A percentile compares a stretch with the other conserved stretches of the same genome.
These are phyloP conservation scores for Heliconius erato DNA, from an alignment of 2,888 invertebrate genomes.

Conservation along the genomic window DNA sequence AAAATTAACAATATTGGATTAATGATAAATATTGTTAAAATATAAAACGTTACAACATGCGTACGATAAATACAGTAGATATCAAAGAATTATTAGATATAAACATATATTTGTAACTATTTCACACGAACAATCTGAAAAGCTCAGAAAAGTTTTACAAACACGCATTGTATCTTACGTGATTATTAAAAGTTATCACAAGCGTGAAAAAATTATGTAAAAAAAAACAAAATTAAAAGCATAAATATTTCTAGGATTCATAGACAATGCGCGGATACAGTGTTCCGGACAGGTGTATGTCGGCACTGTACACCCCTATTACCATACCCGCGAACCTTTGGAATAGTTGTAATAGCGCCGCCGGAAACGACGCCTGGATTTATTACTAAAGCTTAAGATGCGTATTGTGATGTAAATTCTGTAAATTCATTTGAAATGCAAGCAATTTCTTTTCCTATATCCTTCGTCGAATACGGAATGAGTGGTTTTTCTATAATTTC, in stretches of 20 bases:
- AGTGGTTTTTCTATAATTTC: conserved; percentile 50
- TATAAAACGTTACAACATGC: too few species aligned
- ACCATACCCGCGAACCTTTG: conserved; percentile 59
- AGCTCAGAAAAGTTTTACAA: not conserved
- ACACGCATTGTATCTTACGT: not conserved
- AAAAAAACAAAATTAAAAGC: conserved; percentile 44
- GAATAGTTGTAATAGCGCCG: conserved; percentile 53
- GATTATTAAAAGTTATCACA: conserved; percentile 22
- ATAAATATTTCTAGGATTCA: conserved; percentile 59
- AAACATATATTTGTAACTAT: not conserved
- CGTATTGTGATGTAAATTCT: conserved; percentile 56
- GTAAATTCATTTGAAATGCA: conserved; percentile 53
- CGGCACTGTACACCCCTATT: conserved; percentile 59
- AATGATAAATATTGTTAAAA: too few species aligned
- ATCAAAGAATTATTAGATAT: too few species aligned
- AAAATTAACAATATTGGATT: too few species aligned
- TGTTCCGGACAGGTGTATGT: conserved; percentile 80
- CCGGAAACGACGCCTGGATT: conserved; percentile 61
- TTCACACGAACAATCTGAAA: not conserved
- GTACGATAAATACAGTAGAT: too few species aligned
- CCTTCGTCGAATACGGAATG: conserved; percentile 53
- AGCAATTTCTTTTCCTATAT: conserved; percentile 57
- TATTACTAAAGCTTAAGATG: conserved; percentile 55
- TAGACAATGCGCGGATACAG: conserved; percentile 81
- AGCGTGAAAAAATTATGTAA: conserved; percentile 39